Base-by-base conservation (phyloP, 2,113 vertebrate genomes). In the Etheostoma cragini region DNA sequence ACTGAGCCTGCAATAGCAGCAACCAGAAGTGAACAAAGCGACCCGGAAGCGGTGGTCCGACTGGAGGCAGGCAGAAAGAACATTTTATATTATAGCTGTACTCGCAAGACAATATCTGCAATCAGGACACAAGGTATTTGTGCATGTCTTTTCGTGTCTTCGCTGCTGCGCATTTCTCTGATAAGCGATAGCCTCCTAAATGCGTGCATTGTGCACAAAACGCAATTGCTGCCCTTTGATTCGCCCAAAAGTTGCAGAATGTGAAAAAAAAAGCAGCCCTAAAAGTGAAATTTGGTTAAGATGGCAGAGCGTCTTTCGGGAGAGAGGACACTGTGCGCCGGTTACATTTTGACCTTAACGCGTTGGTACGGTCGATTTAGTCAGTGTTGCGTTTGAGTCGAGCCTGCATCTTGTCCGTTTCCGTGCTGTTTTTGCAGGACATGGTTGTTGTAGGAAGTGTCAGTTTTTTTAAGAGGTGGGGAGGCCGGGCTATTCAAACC, bases 401-500 rank as follows among this genome's bases (percentile, higher is more conserved):
- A 84, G 64, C 15, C 85, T 42, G 80, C 81, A 84, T 88, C 86
- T 91, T 84, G 74, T 82, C 88, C 86, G 91, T 89, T 90, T 92
- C 90, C 87, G 92, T 92, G 91, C 87, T 82, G 65, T 73, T 38
- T 88, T 86, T 65, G 90, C 93, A 89, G 88, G 91, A 94, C 94
- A 93, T 94, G 95, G 92, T 94, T 94, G 92, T 95, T 95, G 90
- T 94, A 95, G 96, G 96, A 97, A 97, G 96, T 96, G 94, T 95
- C 94, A 93, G 86, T 92, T 95, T 94, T 95, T 94, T 93, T 93
- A 89, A 88, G 93, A 87, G 83, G 64, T 82, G 88, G 84, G 92
- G 94, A 94, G 95, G 96, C 97, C 96, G 97, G 97, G 96, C 96
- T 95, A 96, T 97, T 97, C 96, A 97, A 96, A 96, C 94, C 96